phyloP scores from a whole-genome alignment of 2,797 vertebrate species.

The Macropodus opercularis region DNA sequence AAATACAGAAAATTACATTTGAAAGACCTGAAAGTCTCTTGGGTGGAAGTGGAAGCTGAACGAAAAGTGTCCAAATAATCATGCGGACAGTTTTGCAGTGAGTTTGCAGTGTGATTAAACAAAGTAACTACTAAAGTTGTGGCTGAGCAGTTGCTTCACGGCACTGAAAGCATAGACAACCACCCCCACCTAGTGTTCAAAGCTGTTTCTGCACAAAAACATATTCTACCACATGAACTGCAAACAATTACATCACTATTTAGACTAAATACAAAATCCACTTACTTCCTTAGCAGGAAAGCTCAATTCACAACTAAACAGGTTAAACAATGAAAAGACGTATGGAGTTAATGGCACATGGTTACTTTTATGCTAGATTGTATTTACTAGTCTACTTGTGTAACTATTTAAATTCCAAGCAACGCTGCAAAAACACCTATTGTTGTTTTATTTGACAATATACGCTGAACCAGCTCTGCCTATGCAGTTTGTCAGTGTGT shows the following conservation, averaged over 20 bases:
- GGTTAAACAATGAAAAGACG: no score
- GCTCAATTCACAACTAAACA: no score
- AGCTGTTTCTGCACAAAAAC: background rate
- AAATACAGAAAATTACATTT: background rate
- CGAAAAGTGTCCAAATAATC: background rate
- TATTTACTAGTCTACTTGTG: background rate
- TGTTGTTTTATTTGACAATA: background rate
- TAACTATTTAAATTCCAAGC: background rate
- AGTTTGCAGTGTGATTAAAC: no score
- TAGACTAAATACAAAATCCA: no score
- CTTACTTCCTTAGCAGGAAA: no score
- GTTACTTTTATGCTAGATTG: no score
- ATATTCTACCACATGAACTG: no score
- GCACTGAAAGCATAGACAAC: conserved; percentile 1
- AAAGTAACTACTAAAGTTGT: background rate
- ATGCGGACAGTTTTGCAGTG: no score
- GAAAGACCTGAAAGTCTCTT: background rate
- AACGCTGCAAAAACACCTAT: background rate
- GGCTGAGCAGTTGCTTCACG: background rate
- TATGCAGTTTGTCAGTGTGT: background rate
- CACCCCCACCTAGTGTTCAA: conserved; percentile 58
- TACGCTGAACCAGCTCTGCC: background rate
- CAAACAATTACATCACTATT: no score
- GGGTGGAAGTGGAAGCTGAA: background rate
- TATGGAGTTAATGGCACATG: no score